phyloP scores from a whole-genome alignment of 2,797 vertebrate species.

The Tauraco hartlaubi region DNA sequence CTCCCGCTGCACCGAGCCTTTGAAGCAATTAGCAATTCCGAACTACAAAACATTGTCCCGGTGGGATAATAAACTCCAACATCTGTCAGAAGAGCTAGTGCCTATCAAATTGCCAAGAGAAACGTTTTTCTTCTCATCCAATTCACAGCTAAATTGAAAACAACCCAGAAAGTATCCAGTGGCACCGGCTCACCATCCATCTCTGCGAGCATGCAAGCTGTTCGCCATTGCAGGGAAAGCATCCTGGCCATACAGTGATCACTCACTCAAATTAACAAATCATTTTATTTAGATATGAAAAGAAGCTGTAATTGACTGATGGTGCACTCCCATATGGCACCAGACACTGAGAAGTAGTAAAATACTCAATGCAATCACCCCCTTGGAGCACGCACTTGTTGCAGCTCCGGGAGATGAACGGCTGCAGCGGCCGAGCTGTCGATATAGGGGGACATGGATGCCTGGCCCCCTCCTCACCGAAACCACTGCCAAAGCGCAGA shows the following conservation, averaged over 20 bases:
- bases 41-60: slow-evolving; percentile 74
- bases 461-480: not conserved
- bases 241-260: slow-evolving; percentile 69
- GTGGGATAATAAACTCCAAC: slow-evolving; percentile 82
- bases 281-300: slow-evolving; percentile 80
- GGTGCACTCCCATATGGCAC: slow-evolving; percentile 59
- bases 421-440: not conserved
- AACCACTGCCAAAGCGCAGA: not conserved
- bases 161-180: slow-evolving; percentile 79
- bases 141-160: slow-evolving; percentile 82
- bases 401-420: not conserved
- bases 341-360: not conserved
- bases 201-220: slow-evolving; percentile 79
- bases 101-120: slow-evolving; percentile 83
- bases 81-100: slow-evolving; percentile 82
- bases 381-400: slow-evolving; percentile 6
- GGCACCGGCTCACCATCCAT: slow-evolving; percentile 63
- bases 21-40: slow-evolving; percentile 81
- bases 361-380: not conserved
- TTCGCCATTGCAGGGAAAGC: slow-evolving; percentile 70
- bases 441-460: rapidly evolving
- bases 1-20: slow-evolving; percentile 39
- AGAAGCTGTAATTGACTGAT: slow-evolving; percentile 76
- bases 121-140: slow-evolving; percentile 83
- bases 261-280: slow-evolving; percentile 84